These are phyloP conservation scores for Stenotaenia linearis DNA, from an alignment of 2,888 invertebrate genomes.

Conservation along the genomic window DNA sequence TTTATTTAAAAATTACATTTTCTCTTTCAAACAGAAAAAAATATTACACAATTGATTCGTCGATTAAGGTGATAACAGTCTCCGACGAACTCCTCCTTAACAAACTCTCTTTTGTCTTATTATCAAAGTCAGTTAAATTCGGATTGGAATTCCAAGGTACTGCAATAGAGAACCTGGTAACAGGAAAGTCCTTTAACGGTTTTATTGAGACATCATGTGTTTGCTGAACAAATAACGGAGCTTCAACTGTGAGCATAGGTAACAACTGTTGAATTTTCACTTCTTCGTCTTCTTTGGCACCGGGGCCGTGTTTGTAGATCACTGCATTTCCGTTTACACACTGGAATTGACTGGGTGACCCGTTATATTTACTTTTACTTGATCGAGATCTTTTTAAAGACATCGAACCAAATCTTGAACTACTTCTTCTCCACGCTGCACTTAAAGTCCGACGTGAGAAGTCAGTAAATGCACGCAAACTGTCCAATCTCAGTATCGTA, in stretches of 20 bases:
- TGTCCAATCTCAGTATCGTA: background rate
- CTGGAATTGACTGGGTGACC: background rate
- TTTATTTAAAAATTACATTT: background rate
- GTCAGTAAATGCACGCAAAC: background rate
- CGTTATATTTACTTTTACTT: background rate
- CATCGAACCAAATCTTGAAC: background rate
- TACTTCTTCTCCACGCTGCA: background rate
- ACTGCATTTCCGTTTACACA: background rate
- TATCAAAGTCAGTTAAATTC: background rate
- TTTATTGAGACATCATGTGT: background rate
- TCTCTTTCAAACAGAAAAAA: background rate
- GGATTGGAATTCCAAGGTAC: background rate
- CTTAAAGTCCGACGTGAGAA: slow-evolving; percentile 17
- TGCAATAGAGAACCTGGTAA: background rate
- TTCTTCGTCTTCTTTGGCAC: background rate
- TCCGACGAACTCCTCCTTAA: background rate
- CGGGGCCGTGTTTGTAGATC: background rate
- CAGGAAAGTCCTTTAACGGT: background rate
- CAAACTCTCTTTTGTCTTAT: background rate
- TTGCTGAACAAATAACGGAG: background rate
- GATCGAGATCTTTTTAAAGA: background rate
- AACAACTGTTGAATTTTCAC: background rate
- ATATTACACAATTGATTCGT: background rate
- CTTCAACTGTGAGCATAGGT: background rate
- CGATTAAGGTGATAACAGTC: background rate